Evolutionary conservation across 2,888 invertebrate genomes (phyloP).

Genomic region (Teleiodes luculella): DNA sequence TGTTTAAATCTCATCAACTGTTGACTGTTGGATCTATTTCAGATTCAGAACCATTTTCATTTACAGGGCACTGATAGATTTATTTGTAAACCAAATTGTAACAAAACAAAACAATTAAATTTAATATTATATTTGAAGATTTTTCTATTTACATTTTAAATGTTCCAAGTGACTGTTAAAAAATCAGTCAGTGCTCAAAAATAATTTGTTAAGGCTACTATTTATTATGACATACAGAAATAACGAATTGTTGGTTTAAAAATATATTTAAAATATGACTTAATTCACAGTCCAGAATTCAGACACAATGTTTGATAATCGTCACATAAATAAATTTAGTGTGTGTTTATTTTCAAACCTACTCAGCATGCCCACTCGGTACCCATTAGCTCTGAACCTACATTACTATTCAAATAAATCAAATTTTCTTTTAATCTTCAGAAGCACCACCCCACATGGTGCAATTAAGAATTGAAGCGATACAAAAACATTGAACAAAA

Average conservation of each 20-base stretch:
- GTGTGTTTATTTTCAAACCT: slow-evolving; percentile 61
- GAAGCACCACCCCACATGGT: background rate
- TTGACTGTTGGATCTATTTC: slow-evolving; percentile 42
- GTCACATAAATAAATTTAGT: slow-evolving; percentile 52
- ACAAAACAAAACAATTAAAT: background rate
- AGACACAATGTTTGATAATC: slow-evolving; percentile 58
- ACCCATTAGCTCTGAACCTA: background rate
- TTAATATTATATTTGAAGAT: slow-evolving; percentile 4
- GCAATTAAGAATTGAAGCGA: background rate
- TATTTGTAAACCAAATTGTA: slow-evolving; percentile 1
- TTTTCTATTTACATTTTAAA: slow-evolving; percentile 21
- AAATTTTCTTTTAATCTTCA: slow-evolving; percentile 2
- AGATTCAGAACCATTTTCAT: background rate
- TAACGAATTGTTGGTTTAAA: slow-evolving; percentile 48
- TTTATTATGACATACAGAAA: slow-evolving; percentile 39
- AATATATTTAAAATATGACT: slow-evolving; percentile 35
- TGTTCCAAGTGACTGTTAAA: slow-evolving; percentile 29
- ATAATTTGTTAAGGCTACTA: slow-evolving; percentile 59
- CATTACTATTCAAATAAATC: background rate
- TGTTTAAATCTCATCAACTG: slow-evolving; percentile 43
- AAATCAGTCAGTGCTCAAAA: slow-evolving; percentile 64
- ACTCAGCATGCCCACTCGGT: slow-evolving; percentile 17
- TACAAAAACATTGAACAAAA: background rate
- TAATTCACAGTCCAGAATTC: slow-evolving; percentile 50
- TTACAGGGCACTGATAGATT: slow-evolving; percentile 19